Base-by-base conservation (phyloP, 2,797 vertebrate genomes). In the Onychomys leucogaster region DNA sequence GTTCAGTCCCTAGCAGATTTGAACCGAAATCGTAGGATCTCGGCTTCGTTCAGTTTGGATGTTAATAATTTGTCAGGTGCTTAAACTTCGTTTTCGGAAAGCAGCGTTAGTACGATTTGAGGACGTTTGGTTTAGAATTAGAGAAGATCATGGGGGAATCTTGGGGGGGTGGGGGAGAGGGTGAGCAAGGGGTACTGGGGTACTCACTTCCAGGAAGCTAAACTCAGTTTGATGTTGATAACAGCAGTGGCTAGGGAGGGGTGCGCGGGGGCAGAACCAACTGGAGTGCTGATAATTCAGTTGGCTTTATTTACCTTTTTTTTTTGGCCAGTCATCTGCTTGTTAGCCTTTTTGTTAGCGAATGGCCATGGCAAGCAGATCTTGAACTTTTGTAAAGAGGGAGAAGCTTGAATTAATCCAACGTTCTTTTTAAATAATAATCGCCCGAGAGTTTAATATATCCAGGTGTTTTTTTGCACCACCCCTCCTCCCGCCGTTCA, bases 311-410 rank as follows among this genome's bases (percentile, higher is more conserved):
- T 78, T 52, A 78, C 61, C 10, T 46, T 82, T 63, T 84, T n/a
- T 82, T 57, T 57, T 63, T 32, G 25, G 46, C 37, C 27, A 32
- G n/a, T 43, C 85, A 7, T 78, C 6, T 86, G 65, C 89, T 83
- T 88, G 34, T 95, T 83, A 55, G 14, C 55, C 9, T 80, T 95
- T 93, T 95, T 88, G 91, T 94, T 92, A 90, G 55, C n/a, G 61
- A 94, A 73, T 63, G 89, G 10, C 59, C 34, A 43, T 46, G 41
- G 75, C 76, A 55, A 90, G 37, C 21, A 29, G 29, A 75, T 88
- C 19, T 80, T 91, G 81, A 90, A 69, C 27, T 49, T 94, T 78
- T 76, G 7, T 86, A 27, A 89, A 63, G 43, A 27, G 16, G 29
- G 37, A 80, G 73, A 41, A 37, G 7, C 46, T 91, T 86, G 91